phyloP scores from a whole-genome alignment of 2,888 invertebrate genomes.

The Aproaerema taeniolella region DNA sequence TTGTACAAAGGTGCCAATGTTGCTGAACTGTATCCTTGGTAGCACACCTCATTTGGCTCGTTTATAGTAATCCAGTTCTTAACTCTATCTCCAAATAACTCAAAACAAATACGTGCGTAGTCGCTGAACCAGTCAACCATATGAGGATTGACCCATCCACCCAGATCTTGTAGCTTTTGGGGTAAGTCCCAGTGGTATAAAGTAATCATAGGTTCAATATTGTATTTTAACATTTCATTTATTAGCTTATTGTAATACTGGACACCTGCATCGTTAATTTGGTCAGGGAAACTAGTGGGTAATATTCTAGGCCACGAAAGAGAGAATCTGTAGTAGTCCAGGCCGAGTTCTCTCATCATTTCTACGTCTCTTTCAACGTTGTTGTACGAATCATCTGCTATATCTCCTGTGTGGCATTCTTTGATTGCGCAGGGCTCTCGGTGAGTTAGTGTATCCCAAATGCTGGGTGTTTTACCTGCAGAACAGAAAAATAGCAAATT shows the following conservation, averaged over 20 bases:
- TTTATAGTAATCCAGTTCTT: constrained; percentile 77
- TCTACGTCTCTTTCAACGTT: constrained; percentile 71
- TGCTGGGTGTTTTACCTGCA: constrained; percentile 71
- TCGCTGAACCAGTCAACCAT: constrained; percentile 53
- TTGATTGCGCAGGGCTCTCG: constrained; percentile 50
- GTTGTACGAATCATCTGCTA: constrained; percentile 44
- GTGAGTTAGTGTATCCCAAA: constrained; percentile 79
- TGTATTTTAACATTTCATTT: constrained; percentile 67
- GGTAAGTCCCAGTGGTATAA: constrained; percentile 65
- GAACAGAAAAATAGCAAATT: too few species aligned
- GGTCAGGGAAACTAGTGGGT: constrained; percentile 59
- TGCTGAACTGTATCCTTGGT: constrained; percentile 49
- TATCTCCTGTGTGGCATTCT: constrained; percentile 63
- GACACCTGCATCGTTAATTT: constrained; percentile 67
- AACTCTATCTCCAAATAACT: constrained; percentile 54
- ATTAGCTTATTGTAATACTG: constrained; percentile 78
- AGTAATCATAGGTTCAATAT: constrained; percentile 73
- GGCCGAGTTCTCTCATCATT: constrained; percentile 44
- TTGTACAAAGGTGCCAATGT: constrained; percentile 36
- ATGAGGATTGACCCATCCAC: constrained; percentile 59
- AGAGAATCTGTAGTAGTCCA: constrained; percentile 61
- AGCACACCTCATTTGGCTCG: constrained; percentile 55
- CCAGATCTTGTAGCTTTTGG: constrained; percentile 52
- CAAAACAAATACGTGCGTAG: constrained; percentile 49
- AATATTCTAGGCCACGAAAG: constrained; percentile 77